These are phyloP conservation scores for Ctenodactylus gundi DNA, from an alignment of 2,113 vertebrate species.

Conservation along the genomic window DNA sequence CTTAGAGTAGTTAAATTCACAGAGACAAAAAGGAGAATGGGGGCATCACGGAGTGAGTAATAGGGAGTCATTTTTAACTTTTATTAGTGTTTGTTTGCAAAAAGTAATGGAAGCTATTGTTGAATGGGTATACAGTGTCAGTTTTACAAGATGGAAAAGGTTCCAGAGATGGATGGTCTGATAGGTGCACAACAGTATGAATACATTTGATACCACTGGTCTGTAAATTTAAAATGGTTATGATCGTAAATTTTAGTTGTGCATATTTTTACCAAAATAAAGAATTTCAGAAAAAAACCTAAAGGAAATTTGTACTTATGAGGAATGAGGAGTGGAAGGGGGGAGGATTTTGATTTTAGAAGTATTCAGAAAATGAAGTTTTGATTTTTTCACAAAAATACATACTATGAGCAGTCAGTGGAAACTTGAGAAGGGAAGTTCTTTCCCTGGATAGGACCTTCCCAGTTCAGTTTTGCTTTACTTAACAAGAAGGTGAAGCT, in stretches of 20 bases:
- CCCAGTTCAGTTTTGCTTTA: slow-evolving; percentile 27
- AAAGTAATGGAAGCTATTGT: too few species aligned
- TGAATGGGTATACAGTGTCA: not conserved
- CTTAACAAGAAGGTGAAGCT: slow-evolving; percentile 42
- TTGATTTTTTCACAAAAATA: slow-evolving; percentile 21
- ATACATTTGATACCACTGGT: not conserved
- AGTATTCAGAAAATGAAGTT: not conserved
- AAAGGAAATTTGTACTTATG: not conserved
- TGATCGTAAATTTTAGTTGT: not conserved
- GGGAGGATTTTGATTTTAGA: not conserved
- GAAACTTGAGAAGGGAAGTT: not conserved
- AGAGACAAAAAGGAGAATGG: not conserved
- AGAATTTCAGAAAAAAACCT: not conserved
- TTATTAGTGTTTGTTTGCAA: too few species aligned
- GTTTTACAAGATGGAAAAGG: not conserved
- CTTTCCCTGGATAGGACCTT: not conserved
- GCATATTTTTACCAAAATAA: not conserved
- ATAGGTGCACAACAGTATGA: not conserved
- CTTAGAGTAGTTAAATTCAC: slow-evolving; percentile 13
- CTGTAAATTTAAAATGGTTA: not conserved
- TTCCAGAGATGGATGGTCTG: not conserved
- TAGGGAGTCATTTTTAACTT: too few species aligned
- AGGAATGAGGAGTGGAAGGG: not conserved
- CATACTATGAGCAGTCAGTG: not conserved
- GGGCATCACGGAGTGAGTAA: not conserved